Evolutionary conservation across 2,113 vertebrate species (phyloP).

Genomic region (Oncorhynchus masou): DNA sequence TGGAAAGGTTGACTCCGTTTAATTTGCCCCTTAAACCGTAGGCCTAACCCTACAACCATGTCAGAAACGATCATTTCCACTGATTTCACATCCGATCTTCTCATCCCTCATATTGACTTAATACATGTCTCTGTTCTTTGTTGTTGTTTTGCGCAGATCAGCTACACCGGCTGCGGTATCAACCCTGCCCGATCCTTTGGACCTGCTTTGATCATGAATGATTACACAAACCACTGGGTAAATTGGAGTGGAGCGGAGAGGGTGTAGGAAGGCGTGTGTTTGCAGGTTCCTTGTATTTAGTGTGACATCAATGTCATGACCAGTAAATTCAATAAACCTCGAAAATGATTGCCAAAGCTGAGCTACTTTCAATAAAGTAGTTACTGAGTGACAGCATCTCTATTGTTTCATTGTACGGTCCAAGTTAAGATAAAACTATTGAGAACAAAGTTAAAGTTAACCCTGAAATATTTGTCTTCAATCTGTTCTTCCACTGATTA

Average conservation of each 20-base stretch:
- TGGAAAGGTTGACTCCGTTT: too few relatives aligned
- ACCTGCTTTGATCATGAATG: slow-evolving; percentile 79
- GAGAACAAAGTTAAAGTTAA: neutral
- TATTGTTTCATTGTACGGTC: slow-evolving; percentile 30
- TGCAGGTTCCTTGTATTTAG: slow-evolving; percentile 18
- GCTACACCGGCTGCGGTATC: slow-evolving; percentile 96
- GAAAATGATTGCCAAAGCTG: neutral
- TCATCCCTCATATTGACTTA: neutral
- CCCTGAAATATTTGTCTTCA: neutral
- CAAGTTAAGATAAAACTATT: neutral
- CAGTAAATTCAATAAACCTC: slow-evolving; percentile 35
- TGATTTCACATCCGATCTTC: neutral
- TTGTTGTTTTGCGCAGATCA: slow-evolving; percentile 78
- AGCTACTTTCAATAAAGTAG: slow-evolving; percentile 30
- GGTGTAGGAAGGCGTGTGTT: neutral
- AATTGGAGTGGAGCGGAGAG: slow-evolving; percentile 38
- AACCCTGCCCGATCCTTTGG: slow-evolving; percentile 96
- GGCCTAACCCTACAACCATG: too few relatives aligned
- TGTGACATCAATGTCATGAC: slow-evolving; percentile 18
- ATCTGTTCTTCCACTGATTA: neutral
- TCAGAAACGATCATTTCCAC: too few relatives aligned
- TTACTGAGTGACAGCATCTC: slow-evolving; percentile 62
- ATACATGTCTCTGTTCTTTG: slow-evolving; percentile 1
- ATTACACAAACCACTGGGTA: slow-evolving; percentile 95
- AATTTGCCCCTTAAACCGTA: too few relatives aligned